These are phyloP conservation scores for Lasioglossum marginatum DNA, from an alignment of 2,888 invertebrate genomes.

Conservation along the genomic window DNA sequence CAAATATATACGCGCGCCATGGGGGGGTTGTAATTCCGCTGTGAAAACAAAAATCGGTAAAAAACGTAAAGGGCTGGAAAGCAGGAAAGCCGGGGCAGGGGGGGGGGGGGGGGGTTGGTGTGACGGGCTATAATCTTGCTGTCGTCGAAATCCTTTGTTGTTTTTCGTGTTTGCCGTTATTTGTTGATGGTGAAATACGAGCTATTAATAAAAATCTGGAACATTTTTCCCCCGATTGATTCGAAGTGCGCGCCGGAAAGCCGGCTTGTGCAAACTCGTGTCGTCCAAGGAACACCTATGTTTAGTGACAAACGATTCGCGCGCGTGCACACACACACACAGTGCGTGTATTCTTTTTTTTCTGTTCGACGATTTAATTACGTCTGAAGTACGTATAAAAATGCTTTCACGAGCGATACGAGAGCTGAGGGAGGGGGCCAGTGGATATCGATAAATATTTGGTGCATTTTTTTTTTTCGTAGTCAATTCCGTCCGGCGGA, in stretches of 20 bases:
- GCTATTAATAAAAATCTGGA: slow-evolving; percentile 52
- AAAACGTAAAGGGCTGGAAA: slow-evolving; percentile 22
- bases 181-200: slow-evolving; percentile 37
- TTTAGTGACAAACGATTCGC: not conserved
- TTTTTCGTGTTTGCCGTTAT: slow-evolving; percentile 40
- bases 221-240: slow-evolving; percentile 35
- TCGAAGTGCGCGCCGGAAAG: slow-evolving; percentile 17
- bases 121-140: slow-evolving; percentile 43
- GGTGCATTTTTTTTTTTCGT: slow-evolving; percentile 12
- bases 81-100: not conserved
- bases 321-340: too few species aligned
- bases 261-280: slow-evolving; percentile 20
- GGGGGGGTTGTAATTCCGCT: slow-evolving; percentile 24
- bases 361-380: slow-evolving; percentile 8
- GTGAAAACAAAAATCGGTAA: slow-evolving; percentile 24
- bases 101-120: too few species aligned
- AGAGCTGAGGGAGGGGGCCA: not conserved
- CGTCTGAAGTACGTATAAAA: slow-evolving; percentile 21
- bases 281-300: slow-evolving; percentile 15
- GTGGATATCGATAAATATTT: slow-evolving; percentile 38
- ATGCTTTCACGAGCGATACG: not conserved
- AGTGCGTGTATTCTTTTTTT: not conserved
- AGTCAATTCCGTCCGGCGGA: slow-evolving; percentile 29
- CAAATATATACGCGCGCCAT: slow-evolving; percentile 25
- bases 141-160: slow-evolving; percentile 50